Conservation (phyloP, 2,888 invertebrate species). For the Calliphora vomitoria region DNA sequence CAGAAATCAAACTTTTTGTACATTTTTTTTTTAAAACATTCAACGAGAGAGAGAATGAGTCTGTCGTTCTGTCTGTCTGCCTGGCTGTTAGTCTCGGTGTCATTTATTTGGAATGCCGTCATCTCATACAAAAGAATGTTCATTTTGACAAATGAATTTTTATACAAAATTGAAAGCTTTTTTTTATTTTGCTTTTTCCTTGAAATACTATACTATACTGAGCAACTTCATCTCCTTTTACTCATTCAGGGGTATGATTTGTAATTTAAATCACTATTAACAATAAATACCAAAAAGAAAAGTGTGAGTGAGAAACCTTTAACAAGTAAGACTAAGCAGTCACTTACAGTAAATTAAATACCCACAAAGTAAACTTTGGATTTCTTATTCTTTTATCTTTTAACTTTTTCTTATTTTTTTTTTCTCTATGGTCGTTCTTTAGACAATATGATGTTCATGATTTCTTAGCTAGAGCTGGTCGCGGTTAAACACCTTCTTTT, state of each 20-base stretch:
- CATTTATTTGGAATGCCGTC: constrained; percentile 26
- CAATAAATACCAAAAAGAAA: constrained; percentile 20
- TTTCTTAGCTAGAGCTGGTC: background rate
- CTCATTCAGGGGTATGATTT: background rate
- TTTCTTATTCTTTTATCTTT: constrained; percentile 15
- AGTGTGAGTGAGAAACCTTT: background rate
- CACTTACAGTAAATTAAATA: constrained; percentile 21
- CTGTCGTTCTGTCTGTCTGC: background rate
- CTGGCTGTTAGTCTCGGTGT: background rate
- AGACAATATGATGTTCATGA: background rate
- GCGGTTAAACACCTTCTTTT: background rate
- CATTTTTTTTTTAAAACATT: background rate
- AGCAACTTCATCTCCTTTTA: background rate
- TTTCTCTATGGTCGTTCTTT: background rate
- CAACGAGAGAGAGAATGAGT: background rate
- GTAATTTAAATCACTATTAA: constrained; percentile 33
- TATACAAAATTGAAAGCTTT: constrained; percentile 23
- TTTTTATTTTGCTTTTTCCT: background rate
- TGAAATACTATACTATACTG: constrained; percentile 34
- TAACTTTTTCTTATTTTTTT: background rate
- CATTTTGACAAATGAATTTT: constrained; percentile 42
- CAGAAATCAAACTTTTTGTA: constrained; percentile 38
- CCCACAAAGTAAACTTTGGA: background rate
- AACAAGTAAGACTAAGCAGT: background rate
- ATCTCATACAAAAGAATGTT: constrained; percentile 30